Percentiles rank a stretch among this genome's conserved stretches.
phyloP scores from a whole-genome alignment of 2,113 vertebrate genomes.

The Chauna torquata region DNA sequence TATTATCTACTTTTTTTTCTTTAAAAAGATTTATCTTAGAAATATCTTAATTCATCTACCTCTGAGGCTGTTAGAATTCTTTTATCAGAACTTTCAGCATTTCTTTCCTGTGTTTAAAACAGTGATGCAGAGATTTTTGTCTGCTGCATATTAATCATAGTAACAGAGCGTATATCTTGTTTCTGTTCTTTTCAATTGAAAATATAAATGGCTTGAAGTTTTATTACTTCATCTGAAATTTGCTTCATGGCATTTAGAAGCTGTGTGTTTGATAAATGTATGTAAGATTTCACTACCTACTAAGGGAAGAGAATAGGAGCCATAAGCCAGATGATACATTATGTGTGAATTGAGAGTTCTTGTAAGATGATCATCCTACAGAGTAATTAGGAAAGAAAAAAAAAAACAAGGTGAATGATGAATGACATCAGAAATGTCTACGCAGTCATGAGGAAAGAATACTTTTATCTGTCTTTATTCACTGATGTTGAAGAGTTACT shows the following conservation, averaged over 20 bases:
- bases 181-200: neutral
- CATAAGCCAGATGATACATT: neutral
- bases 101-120: neutral
- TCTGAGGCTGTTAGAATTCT: neutral
- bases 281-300: neutral
- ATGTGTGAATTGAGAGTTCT: neutral
- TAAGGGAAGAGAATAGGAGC: neutral
- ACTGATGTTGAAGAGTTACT: neutral
- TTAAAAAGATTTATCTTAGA: neutral
- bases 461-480: neutral
- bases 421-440: neutral
- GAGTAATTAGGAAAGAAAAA: neutral
- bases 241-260: neutral
- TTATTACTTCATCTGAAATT: neutral
- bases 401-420: neutral
- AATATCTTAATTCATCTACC: neutral
- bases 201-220: neutral
- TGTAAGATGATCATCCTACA: neutral
- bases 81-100: neutral
- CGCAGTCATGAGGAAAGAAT: neutral
- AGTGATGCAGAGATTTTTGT: neutral
- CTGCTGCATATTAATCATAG: neutral
- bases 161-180: neutral
- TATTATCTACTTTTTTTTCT: neutral
- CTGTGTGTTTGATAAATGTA: neutral